Base-by-base conservation (phyloP, 1,140 invertebrate genomes). In the Drosophila orena region DNA sequence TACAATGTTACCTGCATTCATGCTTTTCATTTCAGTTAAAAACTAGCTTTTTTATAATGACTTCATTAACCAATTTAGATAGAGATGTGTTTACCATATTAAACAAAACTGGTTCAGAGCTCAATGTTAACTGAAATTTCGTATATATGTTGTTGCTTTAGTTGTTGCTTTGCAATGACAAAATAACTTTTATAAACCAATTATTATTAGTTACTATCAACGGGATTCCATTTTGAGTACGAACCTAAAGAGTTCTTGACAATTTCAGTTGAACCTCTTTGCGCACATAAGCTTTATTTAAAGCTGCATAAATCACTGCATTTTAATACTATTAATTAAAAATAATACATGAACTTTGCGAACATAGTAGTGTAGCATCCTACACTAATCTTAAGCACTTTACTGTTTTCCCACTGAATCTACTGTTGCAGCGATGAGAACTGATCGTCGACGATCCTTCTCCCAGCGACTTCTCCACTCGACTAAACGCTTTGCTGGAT, bases 401-500 rank as follows among this genome's bases (percentile, higher is more conserved):
- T 20, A 42, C 24, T 30, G 35, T 22, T 40, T 53, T 24, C 24
- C 42, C 22, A 20, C 57, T 0, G 30, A 10, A 30, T 1, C 17
- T 17, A 17, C 17, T 30, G 30, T 7, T 8, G 3, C 30, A 30
- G 30, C 30, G 30, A 14, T 34, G n/a, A 40, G 17, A 15, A 27
- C 34, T 37, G 27, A 43, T 44, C 53, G 20, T 15, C 30, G 46
- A 7, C 27, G 79, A 83, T 83, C 79, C 75, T 83, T 83, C 17
- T 59, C 53, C 59, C 53, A 75, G 54, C 38, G 37, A 30, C 52
- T 54, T 47, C 79, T 79, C 20, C 46, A 62, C 44, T 71, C 59
- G 64, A 83, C 79, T 83, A 75, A 83, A 50, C 64, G 55, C 47
- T 62, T 43, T 52, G 64, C 55, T 38, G 43, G 30, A 44, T 49